These are phyloP conservation scores for Lytechinus variegatus DNA, from an alignment of 35 echinoderm and acorn worm species.

Conservation along the genomic window DNA sequence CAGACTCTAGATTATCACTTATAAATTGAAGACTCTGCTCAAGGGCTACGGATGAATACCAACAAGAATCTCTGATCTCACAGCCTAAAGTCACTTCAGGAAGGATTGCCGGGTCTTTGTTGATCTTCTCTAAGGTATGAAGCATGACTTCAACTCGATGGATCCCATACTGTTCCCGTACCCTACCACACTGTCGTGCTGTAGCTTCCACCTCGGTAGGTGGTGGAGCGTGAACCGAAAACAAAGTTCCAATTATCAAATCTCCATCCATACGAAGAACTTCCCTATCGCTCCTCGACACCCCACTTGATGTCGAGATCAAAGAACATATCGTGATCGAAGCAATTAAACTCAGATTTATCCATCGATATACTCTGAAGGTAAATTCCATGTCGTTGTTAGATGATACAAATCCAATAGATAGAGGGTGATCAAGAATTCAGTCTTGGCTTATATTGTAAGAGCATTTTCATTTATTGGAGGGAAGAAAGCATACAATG, in stretches of 20 bases:
- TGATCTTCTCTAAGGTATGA: constrained; percentile 84
- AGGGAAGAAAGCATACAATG: background rate
- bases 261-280: constrained; percentile 90
- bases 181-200: constrained; percentile 71
- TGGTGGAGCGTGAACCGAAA: constrained; percentile 88
- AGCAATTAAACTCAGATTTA: background rate
- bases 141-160: constrained; percentile 97
- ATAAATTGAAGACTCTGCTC: constrained; percentile 95
- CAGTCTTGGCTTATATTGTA: background rate
- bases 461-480: background rate
- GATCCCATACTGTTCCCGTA: constrained; percentile 95
- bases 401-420: background rate
- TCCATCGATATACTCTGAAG: background rate
- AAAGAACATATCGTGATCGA: background rate
- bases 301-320: background rate
- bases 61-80: constrained; percentile 97
- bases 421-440: background rate
- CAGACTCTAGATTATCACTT: constrained; percentile 74
- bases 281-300: constrained; percentile 48
- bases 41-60: constrained; percentile 93
- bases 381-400: background rate
- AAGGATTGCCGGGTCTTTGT: constrained; percentile 65
- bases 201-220: constrained; percentile 62
- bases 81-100: constrained; percentile 72
- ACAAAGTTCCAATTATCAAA: constrained; percentile 87